Percentiles rank a stretch among this genome's conserved stretches.
These are phyloP conservation scores for Drosophila falleni DNA, from an alignment of 2,888 invertebrate genomes.

Conservation along the genomic window DNA sequence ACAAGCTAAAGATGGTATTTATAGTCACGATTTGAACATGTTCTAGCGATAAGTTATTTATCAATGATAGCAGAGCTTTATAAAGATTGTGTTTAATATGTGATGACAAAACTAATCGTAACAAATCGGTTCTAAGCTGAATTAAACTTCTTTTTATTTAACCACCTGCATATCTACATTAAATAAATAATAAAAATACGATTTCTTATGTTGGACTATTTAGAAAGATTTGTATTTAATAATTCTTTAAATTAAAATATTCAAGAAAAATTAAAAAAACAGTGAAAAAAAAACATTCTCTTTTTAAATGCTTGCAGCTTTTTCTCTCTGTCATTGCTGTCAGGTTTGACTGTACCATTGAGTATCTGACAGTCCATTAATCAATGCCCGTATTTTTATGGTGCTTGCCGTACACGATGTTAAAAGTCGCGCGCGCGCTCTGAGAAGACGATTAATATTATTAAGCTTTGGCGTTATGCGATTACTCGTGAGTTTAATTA, in stretches of 20 bases:
- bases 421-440: constrained; percentile 32
- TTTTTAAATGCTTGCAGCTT: no score
- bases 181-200: no score
- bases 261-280: no score
- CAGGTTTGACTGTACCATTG: constrained; percentile 38
- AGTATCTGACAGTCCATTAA: constrained; percentile 43
- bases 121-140: no score
- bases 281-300: no score
- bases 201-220: no score
- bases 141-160: no score
- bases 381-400: constrained; percentile 32
- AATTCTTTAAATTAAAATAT: no score
- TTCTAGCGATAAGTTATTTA: neutral
- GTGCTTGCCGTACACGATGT: constrained; percentile 13
- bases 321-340: neutral
- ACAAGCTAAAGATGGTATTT: neutral
- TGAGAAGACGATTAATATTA: constrained; percentile 58
- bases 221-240: no score
- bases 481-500: constrained; percentile 28
- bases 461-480: constrained; percentile 29
- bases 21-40: neutral
- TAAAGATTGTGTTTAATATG: constrained; percentile 3
- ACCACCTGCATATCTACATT: no score
- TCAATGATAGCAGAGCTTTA: constrained; percentile 2
- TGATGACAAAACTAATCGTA: neutral